A percentile compares a stretch with the other conserved stretches of the same genome.
Conservation (phyloP, 2,113 vertebrate species). For the Calidris pugnax region DNA sequence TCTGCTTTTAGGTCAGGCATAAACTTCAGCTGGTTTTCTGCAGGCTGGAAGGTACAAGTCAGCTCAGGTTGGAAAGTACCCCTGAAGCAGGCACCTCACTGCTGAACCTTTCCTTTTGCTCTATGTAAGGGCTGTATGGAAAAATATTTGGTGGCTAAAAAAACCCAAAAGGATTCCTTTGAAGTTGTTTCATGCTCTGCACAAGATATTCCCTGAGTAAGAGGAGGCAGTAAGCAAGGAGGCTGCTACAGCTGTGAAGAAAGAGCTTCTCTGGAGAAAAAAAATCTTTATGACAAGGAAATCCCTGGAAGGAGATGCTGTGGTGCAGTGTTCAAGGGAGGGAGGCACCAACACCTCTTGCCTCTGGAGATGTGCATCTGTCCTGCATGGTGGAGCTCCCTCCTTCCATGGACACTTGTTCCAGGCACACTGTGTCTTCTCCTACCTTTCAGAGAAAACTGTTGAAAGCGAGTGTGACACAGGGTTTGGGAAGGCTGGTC, state of each 20-base stretch:
- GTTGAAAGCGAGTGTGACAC: not conserved
- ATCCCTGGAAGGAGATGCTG: not conserved
- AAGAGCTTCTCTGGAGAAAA: not conserved
- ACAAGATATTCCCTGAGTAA: not conserved
- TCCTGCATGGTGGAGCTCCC: fast-evolving
- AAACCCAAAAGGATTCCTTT: not conserved
- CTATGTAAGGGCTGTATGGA: not conserved
- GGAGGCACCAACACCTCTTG: not conserved
- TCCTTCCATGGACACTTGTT: not conserved
- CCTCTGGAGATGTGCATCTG: not conserved
- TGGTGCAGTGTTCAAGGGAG: not conserved
- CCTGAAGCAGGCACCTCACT: not conserved
- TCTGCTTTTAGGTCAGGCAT: not conserved
- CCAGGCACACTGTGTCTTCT: not conserved
- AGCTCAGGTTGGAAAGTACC: not conserved
- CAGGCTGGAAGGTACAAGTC: not conserved
- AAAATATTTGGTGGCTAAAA: not conserved
- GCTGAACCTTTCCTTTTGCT: not conserved
- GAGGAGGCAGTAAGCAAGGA: not conserved
- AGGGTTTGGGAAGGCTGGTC: not conserved
- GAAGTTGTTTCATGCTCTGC: not conserved
- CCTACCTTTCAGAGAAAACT: not conserved
- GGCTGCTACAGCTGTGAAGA: not conserved
- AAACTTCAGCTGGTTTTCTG: not conserved
- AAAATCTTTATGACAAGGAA: not conserved